Conservation (phyloP, 2,888 invertebrate genomes). For the Macrosoma leucophasiata region DNA sequence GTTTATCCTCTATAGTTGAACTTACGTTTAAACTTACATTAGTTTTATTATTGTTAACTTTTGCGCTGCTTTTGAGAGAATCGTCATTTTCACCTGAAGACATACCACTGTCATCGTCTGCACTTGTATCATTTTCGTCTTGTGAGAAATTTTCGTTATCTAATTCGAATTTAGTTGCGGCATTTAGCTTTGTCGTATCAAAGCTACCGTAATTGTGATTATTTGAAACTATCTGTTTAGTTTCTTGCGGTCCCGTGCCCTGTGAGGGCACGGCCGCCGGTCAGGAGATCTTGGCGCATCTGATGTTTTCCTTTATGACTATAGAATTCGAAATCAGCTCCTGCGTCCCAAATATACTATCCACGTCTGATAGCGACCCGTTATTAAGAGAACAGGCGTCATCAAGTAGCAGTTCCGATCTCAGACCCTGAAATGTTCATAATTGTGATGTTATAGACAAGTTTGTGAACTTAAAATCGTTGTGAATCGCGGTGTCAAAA, state of each 20-base stretch:
- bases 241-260: constrained; percentile 47
- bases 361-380: constrained; percentile 50
- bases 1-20: constrained; percentile 38
- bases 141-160: constrained; percentile 27
- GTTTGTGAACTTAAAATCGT: too few species aligned
- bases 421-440: constrained; percentile 48
- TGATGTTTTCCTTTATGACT: constrained; percentile 55
- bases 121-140: constrained; percentile 25
- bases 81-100: constrained; percentile 68
- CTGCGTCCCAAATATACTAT: constrained; percentile 52
- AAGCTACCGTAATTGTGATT: constrained; percentile 57
- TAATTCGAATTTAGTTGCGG: constrained; percentile 30
- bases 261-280: constrained; percentile 64
- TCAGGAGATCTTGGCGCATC: constrained; percentile 54
- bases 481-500: too few species aligned
- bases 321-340: constrained; percentile 47
- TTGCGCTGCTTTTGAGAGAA: constrained; percentile 46
- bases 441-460: too few species aligned
- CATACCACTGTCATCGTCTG: constrained; percentile 57
- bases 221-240: constrained; percentile 33
- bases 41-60: constrained; percentile 34
- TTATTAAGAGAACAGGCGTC: constrained; percentile 55
- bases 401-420: constrained; percentile 58
- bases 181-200: constrained; percentile 46
- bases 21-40: constrained; percentile 31